Evolutionary conservation across 2,888 invertebrate genomes (phyloP), one percentile per base, ranked within the genome.

Genomic region (Liposcelis brunnea): DNA sequence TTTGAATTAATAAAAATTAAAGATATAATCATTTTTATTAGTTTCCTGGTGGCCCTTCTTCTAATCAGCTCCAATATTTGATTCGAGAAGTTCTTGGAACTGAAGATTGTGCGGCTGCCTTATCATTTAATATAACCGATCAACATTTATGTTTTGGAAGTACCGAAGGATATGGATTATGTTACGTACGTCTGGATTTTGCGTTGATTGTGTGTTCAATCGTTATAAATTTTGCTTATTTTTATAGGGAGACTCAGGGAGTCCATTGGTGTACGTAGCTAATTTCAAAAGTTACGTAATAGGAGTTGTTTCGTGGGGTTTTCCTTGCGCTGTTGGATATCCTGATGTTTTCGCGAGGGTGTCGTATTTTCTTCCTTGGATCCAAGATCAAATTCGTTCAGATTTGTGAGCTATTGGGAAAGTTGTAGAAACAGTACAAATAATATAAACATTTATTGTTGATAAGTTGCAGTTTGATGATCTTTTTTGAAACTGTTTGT

Each of bases 231-330:
- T 8, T 8, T 26, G 8, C 4, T 26, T 26, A 26, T 26, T 16
- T 10, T 19, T 44, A 10, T 18, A 36, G 44, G 40, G 37, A 8
- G 44, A 46, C 15, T 35, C 37, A 2, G 44, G 44, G 5, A 35
- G 36, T 16, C 44, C 37, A 1, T 51, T 57, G 1, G 46, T 54
- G 2, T 46, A 31, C 5, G 8, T 45, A 1, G 26, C 26, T 26
- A 26, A 26, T 26, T 6, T 6, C 26, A 26, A 26, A 26, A 47
- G 32, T 2, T n/a, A 8, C 10, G 52, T 55, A 35, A 59, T 66
- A 11, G 67, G 66, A 2, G 53, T 67, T 2, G 66, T 66, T 31
- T 66, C 66, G 2, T 67, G 65, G 65, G 66, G 65, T 14, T 56
- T 56, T 40, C 65, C 65, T 0, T 67, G 67, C 47, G 67, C 65